phyloP scores from a whole-genome alignment of 2,113 vertebrate species.

The Ceyx cyanopectus region DNA sequence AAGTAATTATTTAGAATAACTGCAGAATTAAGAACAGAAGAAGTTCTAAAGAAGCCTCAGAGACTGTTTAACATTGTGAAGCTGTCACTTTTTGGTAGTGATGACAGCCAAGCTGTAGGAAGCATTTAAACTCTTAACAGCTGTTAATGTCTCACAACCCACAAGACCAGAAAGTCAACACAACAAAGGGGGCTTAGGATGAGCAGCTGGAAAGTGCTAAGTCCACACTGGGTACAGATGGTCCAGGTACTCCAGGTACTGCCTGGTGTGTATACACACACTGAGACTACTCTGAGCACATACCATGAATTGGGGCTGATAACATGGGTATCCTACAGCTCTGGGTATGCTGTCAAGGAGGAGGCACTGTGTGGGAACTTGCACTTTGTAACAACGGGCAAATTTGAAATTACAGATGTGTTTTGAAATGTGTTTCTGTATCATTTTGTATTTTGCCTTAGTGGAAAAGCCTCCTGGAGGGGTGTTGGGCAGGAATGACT shows the following conservation, averaged over 20 bases:
- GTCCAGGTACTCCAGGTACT: not conserved
- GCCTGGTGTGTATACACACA: not conserved
- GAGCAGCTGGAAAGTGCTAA: not conserved
- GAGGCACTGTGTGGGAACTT: not conserved
- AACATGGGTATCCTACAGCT: not conserved
- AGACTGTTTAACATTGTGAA: not conserved
- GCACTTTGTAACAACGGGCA: not conserved
- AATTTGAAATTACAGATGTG: not conserved
- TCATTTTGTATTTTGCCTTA: not conserved
- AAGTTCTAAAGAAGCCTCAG: not conserved
- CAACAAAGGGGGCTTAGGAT: not conserved
- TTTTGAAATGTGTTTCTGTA: not conserved
- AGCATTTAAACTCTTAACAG: not conserved
- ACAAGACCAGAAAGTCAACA: not conserved
- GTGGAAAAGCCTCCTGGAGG: not conserved
- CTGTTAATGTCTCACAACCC: not conserved
- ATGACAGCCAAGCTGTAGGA: not conserved
- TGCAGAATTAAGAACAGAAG: accelerated
- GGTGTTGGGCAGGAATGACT: not conserved
- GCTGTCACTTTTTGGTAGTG: not conserved
- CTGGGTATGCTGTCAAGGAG: not conserved
- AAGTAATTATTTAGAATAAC: not conserved
- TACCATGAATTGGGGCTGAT: not conserved
- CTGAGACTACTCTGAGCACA: not conserved
- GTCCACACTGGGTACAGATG: not conserved